phyloP scores from a whole-genome alignment of 2,797 vertebrate genomes.

The Typhlichthys eigenmanni region DNA sequence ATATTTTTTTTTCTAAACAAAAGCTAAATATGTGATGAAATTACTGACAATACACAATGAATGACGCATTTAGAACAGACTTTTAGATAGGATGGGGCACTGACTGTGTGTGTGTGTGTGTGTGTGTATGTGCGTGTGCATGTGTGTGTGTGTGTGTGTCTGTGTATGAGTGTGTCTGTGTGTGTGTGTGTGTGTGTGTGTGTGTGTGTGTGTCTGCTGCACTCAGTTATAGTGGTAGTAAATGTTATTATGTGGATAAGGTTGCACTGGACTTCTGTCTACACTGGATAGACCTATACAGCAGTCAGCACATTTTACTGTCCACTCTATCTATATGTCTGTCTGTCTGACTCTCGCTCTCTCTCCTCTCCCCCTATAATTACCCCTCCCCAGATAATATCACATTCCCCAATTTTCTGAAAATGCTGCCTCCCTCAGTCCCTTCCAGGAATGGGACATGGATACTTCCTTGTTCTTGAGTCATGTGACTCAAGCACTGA shows the following conservation, averaged over 20 bases:
- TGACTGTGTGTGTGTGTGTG: background rate
- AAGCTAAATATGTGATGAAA: too few species aligned
- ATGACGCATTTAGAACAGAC: too few species aligned
- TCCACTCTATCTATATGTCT: background rate
- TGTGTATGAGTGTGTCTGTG: background rate
- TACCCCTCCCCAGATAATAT: background rate
- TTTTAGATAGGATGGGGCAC: too few species aligned
- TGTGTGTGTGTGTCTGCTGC: background rate
- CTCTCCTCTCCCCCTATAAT: too few species aligned
- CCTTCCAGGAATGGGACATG: constrained; percentile 55
- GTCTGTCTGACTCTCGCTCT: constrained; percentile 1
- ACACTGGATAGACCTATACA: too few species aligned
- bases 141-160: background rate
- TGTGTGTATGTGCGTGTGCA: background rate
- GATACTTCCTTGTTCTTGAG: constrained; percentile 43
- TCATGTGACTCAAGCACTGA: constrained; percentile 24
- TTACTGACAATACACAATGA: too few species aligned
- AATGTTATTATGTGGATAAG: constrained; percentile 41
- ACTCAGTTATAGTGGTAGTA: constrained; percentile 24
- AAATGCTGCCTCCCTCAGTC: constrained; percentile 10
- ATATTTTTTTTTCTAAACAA: too few species aligned
- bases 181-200: background rate
- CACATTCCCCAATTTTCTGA: constrained; percentile 32
- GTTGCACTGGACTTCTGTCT: constrained; percentile 7
- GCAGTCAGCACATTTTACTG: too few species aligned